Conservation (phyloP, 2,888 invertebrate species). For the Aphidoletes aphidimyza region DNA sequence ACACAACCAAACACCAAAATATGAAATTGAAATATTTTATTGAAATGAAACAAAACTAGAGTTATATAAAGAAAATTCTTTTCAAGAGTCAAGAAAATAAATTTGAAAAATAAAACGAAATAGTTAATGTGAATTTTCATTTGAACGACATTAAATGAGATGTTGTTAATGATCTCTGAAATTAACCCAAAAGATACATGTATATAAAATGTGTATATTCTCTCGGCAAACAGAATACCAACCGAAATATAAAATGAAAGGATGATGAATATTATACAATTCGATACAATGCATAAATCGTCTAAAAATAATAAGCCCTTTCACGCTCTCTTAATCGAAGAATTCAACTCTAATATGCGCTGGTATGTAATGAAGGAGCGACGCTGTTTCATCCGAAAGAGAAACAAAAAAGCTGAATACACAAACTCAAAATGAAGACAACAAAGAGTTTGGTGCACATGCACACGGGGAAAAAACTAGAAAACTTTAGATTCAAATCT, state of each 20-base stretch:
- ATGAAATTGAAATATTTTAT: not conserved
- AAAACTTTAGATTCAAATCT: not conserved
- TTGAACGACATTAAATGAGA: constrained; percentile 14
- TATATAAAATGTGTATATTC: not conserved
- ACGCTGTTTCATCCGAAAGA: not conserved
- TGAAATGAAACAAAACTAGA: not conserved
- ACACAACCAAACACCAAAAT: not conserved
- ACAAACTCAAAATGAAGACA: not conserved
- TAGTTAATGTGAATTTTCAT: constrained; percentile 4
- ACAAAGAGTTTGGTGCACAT: not conserved
- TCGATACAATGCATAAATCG: constrained; percentile 39
- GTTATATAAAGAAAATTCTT: constrained; percentile 2
- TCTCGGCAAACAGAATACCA: too few species aligned
- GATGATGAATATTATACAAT: not conserved
- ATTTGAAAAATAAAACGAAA: not conserved
- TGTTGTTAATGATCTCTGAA: constrained; percentile 46
- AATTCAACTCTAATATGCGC: constrained; percentile 41
- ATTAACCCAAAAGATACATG: not conserved
- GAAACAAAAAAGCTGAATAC: not conserved
- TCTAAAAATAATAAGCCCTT: constrained; percentile 51
- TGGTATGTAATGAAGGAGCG: not conserved
- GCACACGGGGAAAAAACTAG: not conserved
- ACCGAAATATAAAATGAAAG: not conserved
- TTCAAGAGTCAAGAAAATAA: not conserved
- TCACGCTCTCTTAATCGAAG: constrained; percentile 38